These are phyloP conservation scores for Neocrepidodera transversa DNA, from an alignment of 2,888 invertebrate species.

Conservation along the genomic window DNA sequence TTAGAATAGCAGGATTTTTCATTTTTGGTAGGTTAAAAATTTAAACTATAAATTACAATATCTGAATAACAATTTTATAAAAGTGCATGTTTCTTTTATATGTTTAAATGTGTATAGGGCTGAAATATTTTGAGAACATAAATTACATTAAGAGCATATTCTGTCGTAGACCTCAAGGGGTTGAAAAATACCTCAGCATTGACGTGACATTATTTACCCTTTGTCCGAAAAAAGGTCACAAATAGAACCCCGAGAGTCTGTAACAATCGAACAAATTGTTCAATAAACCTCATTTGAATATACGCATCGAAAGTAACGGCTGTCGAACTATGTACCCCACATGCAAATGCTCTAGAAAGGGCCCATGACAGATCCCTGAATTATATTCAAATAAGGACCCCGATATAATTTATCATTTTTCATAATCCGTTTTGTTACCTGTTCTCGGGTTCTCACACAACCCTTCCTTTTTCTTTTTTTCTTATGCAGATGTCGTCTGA, in stretches of 20 bases:
- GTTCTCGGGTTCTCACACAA: constrained; percentile 51
- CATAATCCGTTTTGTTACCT: constrained; percentile 56
- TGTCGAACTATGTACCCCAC: constrained; percentile 42
- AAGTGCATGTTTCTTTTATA: too few species aligned
- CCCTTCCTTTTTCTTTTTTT: constrained; percentile 35
- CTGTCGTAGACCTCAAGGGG: constrained; percentile 29
- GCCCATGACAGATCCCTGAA: constrained; percentile 59
- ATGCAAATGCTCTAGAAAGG: constrained; percentile 57
- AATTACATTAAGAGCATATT: constrained; percentile 12
- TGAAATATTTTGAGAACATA: constrained; percentile 9
- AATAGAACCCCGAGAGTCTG: constrained; percentile 36
- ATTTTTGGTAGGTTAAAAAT: too few species aligned
- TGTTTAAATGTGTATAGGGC: too few species aligned
- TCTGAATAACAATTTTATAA: too few species aligned
- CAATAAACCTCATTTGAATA: constrained; percentile 52
- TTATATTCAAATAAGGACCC: constrained; percentile 58
- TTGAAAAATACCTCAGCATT: constrained; percentile 34
- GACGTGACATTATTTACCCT: constrained; percentile 35
- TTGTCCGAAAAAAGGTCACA: constrained; percentile 35
- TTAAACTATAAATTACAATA: too few species aligned
- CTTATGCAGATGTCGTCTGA: constrained; percentile 55
- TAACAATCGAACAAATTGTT: constrained; percentile 45
- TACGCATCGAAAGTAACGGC: constrained; percentile 39
- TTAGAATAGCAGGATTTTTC: too few species aligned
- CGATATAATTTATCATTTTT: constrained; percentile 55